Percentiles rank a stretch among this genome's conserved stretches.
Conservation (phyloP, 2,888 invertebrate genomes). For the Sinopyrophorus schimmeli region DNA sequence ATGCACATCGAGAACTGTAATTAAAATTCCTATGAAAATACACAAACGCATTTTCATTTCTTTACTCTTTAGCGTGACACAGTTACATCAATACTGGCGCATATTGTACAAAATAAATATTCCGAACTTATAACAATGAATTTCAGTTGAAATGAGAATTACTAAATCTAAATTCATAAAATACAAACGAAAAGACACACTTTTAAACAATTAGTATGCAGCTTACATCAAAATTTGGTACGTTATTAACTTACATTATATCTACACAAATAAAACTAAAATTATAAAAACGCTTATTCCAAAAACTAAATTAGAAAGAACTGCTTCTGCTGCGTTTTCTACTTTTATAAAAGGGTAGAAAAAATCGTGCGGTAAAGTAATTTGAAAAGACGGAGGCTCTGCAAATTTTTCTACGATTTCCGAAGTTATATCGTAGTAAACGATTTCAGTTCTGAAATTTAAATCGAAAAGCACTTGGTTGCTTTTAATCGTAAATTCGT, state of each 20-base stretch:
- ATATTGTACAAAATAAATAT: too few species aligned
- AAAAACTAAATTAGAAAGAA: too few species aligned
- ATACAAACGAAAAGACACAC: not conserved
- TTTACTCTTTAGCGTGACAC: not conserved
- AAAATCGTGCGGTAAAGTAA: slow-evolving; percentile 64
- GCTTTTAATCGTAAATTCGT: slow-evolving; percentile 15
- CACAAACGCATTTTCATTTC: not conserved
- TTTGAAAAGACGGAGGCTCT: slow-evolving; percentile 60
- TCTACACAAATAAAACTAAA: slow-evolving; percentile 1
- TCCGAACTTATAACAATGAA: too few species aligned
- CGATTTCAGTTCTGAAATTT: slow-evolving; percentile 42
- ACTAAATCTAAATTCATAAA: slow-evolving; percentile 11
- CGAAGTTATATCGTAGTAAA: slow-evolving; percentile 57
- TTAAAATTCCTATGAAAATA: slow-evolving; percentile 7
- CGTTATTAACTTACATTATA: not conserved
- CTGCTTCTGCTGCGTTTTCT: slow-evolving; percentile 33
- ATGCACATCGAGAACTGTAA: not conserved
- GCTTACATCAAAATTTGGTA: not conserved
- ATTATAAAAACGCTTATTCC: not conserved
- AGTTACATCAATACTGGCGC: slow-evolving; percentile 5
- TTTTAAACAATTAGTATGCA: slow-evolving; percentile 5
- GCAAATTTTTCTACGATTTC: slow-evolving; percentile 56
- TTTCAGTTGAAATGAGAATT: not conserved
- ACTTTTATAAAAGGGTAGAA: slow-evolving; percentile 63
- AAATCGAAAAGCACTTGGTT: slow-evolving; percentile 33